Conservation (phyloP, 2,113 vertebrate genomes). For the Ahaetulla prasina region DNA sequence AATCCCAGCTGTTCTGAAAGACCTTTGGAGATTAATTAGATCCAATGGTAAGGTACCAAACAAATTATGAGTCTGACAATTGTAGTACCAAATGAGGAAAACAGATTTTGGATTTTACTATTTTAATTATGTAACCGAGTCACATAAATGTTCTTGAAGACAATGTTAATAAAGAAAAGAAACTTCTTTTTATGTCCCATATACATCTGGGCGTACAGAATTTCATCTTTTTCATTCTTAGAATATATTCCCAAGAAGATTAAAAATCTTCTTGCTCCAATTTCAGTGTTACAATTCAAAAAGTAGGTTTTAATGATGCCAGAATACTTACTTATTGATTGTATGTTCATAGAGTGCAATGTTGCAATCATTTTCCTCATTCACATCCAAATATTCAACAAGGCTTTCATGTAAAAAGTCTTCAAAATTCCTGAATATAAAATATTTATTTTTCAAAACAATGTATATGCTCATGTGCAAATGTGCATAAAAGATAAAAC, state of each 20-base stretch:
- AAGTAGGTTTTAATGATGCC: not conserved
- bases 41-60: not conserved
- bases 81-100: not conserved
- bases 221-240: not conserved
- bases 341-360: conserved; percentile 93
- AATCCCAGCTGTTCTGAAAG: not conserved
- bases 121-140: not conserved
- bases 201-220: not conserved
- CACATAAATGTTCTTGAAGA: not conserved
- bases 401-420: conserved; percentile 96
- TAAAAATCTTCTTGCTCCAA: not conserved
- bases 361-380: conserved; percentile 97
- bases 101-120: not conserved
- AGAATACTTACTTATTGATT: conserved; percentile 84
- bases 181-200: not conserved
- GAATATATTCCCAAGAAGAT: not conserved
- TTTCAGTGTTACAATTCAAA: not conserved
- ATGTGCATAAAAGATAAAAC: not conserved
- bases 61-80: not conserved
- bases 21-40: not conserved
- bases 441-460: not conserved
- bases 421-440: conserved; percentile 85
- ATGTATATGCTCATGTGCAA: not conserved
- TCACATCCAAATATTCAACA: conserved; percentile 97
- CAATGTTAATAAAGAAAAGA: not conserved